Evolutionary conservation across 2,113 vertebrate species (phyloP), one percentile per base, ranked within the genome.

Genomic region (Laticauda laticaudata): DNA sequence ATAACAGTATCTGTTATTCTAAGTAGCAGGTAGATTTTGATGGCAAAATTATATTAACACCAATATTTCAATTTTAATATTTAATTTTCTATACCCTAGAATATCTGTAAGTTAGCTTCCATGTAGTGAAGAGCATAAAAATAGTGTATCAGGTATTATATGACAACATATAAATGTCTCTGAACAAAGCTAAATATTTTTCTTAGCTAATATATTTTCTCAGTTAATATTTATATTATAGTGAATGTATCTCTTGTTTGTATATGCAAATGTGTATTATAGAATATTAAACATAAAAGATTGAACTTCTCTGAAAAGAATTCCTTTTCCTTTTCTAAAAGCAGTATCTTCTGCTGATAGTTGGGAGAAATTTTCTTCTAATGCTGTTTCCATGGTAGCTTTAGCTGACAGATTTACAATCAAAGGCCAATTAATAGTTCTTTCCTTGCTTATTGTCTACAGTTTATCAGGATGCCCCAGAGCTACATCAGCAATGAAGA

Each of bases 401-500:
- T 96, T 96, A 90, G 57, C 91, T 91, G 91, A 93, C 53, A 94
- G 89, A 94, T 95, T 96, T 94, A 39, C 94, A 93, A 93, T 92
- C 87, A 26, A 11, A 93, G 86, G 91, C 92, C n/a, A 56, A 0
- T 95, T 98, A 95, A 98, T 29, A 92, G 53, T 5, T 39, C 88
- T 0, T 93, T 91, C 93, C 43, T 85, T 81, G 95, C 94, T 94
- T 89, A 94, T 95, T 96, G 91, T 96, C 95, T 96, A 91, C 97
- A 99, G 99, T 98, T 98, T 99, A 96, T 99, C 99, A 15, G 99
- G 99, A 97, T 99, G 99, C 97, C 99, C 99, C 2, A 98, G 99
- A 92, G 99, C 99, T 96, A 99, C 99, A 57, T 99, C 99, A 5
- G 99, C 99, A 89, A 99, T 99, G 99, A 99, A 99, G 98, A 99